Conservation (phyloP, 2,888 invertebrate genomes). For the Drosophila merina region DNA sequence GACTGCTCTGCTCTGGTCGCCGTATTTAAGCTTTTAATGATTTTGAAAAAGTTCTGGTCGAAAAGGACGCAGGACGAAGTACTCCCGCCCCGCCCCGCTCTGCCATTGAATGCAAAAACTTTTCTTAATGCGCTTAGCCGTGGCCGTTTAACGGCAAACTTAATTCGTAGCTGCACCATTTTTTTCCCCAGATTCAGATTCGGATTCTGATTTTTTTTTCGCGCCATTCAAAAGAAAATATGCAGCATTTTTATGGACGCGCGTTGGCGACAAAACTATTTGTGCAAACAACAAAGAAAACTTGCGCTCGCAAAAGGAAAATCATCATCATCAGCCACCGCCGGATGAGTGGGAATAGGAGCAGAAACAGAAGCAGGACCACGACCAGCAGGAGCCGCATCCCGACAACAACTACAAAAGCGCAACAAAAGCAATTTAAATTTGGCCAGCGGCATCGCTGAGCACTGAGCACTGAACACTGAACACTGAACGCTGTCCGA, state of each 20-base stretch:
- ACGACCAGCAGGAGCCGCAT: slow-evolving; percentile 37
- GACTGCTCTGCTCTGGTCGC: slow-evolving; percentile 13
- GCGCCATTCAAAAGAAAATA: slow-evolving; percentile 69
- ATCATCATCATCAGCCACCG: slow-evolving; percentile 57
- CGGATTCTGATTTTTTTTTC: slow-evolving; percentile 24
- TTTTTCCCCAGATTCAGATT: background rate
- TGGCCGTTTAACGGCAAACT: slow-evolving; percentile 71
- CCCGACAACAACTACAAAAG: slow-evolving; percentile 64
- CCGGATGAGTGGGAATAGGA: slow-evolving; percentile 5
- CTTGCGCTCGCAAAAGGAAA: slow-evolving; percentile 69
- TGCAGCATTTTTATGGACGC: slow-evolving; percentile 61
- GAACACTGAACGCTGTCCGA: slow-evolving; percentile 48
- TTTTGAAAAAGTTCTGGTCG: slow-evolving; percentile 38
- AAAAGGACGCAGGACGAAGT: slow-evolving; percentile 15
- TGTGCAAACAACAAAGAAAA: slow-evolving; percentile 78
- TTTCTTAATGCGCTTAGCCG: slow-evolving; percentile 71
- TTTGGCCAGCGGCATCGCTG: slow-evolving; percentile 64
- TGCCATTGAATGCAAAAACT: slow-evolving; percentile 43
- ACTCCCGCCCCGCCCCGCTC: background rate
- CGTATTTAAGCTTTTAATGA: slow-evolving; percentile 68
- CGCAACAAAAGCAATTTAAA: slow-evolving; percentile 80
- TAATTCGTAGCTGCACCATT: slow-evolving; percentile 57
- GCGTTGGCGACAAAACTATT: slow-evolving; percentile 61
- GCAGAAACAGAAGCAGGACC: slow-evolving; percentile 23
- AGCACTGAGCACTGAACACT: slow-evolving; percentile 11